Base-by-base conservation (phyloP, 2,113 vertebrate species). In the Crotalus helleri region DNA sequence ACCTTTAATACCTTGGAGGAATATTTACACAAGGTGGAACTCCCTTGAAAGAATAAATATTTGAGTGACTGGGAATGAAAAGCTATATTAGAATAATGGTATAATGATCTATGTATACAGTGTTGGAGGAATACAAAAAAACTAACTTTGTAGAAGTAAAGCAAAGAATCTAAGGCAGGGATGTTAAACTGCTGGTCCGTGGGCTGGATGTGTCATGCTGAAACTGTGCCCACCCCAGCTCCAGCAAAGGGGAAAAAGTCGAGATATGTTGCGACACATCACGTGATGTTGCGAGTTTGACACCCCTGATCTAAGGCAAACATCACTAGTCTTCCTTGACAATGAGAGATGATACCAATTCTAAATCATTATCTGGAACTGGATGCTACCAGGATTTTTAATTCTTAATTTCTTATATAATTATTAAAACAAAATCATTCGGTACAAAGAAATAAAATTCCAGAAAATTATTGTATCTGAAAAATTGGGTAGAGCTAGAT, bases 1-100 rank as follows among this genome's bases (percentile, higher is more conserved):
- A 92, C 94, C 89, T 87, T 93, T 96, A 94, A 96, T 96, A 95
- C 94, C 91, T 96, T 90, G 24, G 91, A 95, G 96, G 93, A 95
- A 94, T 90, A 91, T 90, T 94, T 94, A 85, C 6, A 87, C 91
- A 95, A 95, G 93, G 93, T 46, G 39, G 87, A 11, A 0, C 87
- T 88, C 6, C 21, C 46, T 10, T 74, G 39, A 90, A 93, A 59
- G 23, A 54, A 54, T 85, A 29, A 85, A 58, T 57, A 91, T 95
- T 64, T 89, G 39, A 86, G 0, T 0, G 53, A 0, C 21, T 90
- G 93, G 88, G 29, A 44, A 7, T 61, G 49, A 64, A 86, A 54
- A 3, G 44, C 92, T 15, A 13, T 93, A 90, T 33, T 4, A 39
- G 85, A 91, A 61, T 85, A 57, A 85, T 44, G 24, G 21, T 39